Conservation (phyloP, 2,797 vertebrate species). For the Mycteria americana region DNA sequence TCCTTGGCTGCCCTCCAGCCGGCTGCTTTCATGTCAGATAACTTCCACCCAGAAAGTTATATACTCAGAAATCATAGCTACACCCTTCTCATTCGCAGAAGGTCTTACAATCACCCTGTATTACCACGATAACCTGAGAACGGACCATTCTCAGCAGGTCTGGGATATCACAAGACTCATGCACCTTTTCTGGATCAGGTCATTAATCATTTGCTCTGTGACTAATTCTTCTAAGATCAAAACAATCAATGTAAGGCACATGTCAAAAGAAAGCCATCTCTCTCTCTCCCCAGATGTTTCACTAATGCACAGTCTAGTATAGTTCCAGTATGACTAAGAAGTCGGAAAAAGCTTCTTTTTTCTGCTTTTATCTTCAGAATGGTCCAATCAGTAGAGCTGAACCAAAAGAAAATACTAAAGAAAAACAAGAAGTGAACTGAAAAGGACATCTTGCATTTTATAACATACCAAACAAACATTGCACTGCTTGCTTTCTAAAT, state of each 20-base stretch:
- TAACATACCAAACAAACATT: neutral
- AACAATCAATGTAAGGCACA: neutral
- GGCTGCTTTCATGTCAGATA: neutral
- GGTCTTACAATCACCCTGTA: neutral
- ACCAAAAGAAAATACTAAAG: neutral
- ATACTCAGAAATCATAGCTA: neutral
- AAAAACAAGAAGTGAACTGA: neutral
- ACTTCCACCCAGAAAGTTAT: neutral
- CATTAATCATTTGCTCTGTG: neutral
- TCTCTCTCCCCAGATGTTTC: neutral
- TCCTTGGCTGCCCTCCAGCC: neutral
- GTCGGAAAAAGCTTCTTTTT: neutral
- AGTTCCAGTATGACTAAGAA: neutral
- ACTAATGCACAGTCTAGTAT: neutral
- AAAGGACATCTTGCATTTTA: neutral
- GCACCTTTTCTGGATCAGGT: neutral
- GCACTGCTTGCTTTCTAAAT: slow-evolving; percentile 3
- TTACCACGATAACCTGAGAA: neutral
- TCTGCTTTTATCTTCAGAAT: slow-evolving; percentile 9
- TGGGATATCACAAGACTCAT: neutral
- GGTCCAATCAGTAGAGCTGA: neutral
- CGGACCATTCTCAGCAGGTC: neutral
- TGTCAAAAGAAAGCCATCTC: neutral
- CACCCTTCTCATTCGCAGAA: neutral
- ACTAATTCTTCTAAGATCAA: slow-evolving; percentile 2